These are phyloP conservation scores for Drosophila peninsularis DNA, from an alignment of 2,888 invertebrate species.

Conservation along the genomic window DNA sequence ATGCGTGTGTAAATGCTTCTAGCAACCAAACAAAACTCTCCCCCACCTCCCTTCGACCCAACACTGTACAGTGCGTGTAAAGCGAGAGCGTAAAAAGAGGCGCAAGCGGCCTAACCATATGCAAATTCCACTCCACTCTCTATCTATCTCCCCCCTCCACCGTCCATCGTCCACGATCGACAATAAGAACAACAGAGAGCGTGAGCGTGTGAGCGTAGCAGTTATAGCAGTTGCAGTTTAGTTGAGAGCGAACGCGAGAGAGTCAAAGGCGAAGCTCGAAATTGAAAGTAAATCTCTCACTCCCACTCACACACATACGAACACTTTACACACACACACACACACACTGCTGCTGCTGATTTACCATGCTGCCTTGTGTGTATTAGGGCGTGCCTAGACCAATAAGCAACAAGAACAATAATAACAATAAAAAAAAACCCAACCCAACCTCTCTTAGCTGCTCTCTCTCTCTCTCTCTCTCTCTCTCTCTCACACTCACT, in stretches of 20 bases:
- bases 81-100: slow-evolving; percentile 19
- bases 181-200: slow-evolving; percentile 21
- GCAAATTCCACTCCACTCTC: slow-evolving; percentile 1
- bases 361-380: slow-evolving; percentile 53
- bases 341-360: slow-evolving; percentile 31
- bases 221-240: slow-evolving; percentile 27
- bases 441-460: slow-evolving; percentile 1
- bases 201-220: slow-evolving; percentile 31
- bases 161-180: not conserved
- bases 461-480: slow-evolving; percentile 4
- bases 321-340: slow-evolving; percentile 8
- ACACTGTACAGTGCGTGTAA: not conserved
- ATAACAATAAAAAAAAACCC: not conserved
- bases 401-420: not conserved
- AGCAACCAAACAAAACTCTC: slow-evolving; percentile 1
- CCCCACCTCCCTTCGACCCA: not conserved
- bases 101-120: slow-evolving; percentile 7
- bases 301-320: slow-evolving; percentile 13
- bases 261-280: slow-evolving; percentile 18
- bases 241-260: slow-evolving; percentile 42
- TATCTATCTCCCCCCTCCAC: not conserved
- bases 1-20: slow-evolving; percentile 73
- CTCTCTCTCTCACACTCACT: slow-evolving; percentile 10
- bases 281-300: slow-evolving; percentile 7
- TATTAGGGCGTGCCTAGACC: slow-evolving; percentile 21